These are phyloP conservation scores for Mimas tiliae DNA, from an alignment of 2,888 invertebrate species.

Conservation along the genomic window DNA sequence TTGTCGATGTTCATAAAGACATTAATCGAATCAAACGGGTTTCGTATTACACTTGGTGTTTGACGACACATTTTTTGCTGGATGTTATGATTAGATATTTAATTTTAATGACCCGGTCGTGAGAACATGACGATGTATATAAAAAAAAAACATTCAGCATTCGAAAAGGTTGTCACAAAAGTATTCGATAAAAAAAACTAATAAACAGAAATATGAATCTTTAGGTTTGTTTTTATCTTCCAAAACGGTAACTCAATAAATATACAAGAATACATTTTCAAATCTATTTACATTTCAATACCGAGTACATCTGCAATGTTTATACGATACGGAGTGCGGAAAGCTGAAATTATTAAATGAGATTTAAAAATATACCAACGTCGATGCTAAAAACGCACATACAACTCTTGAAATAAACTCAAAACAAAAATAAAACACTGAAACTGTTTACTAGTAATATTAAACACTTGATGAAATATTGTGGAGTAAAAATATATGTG, in stretches of 20 bases:
- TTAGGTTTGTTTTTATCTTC: neutral
- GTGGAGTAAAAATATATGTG: conserved; percentile 19
- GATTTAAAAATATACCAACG: neutral
- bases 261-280: neutral
- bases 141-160: neutral
- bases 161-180: neutral
- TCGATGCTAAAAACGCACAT: neutral
- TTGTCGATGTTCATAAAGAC: conserved; percentile 7
- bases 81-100: neutral
- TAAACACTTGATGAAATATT: conserved; percentile 30
- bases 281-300: neutral
- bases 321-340: neutral
- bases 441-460: neutral
- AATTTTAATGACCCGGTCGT: neutral
- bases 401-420: neutral
- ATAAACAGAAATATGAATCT: neutral
- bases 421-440: conserved; percentile 16
- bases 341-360: neutral
- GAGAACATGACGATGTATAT: neutral
- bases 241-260: neutral
- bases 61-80: conserved; percentile 5
- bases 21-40: conserved; percentile 20
- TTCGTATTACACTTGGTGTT: conserved; percentile 11
- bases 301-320: neutral
- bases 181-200: neutral